phyloP scores from a whole-genome alignment of 2,888 invertebrate genomes.

The Tethea ocularis region DNA sequence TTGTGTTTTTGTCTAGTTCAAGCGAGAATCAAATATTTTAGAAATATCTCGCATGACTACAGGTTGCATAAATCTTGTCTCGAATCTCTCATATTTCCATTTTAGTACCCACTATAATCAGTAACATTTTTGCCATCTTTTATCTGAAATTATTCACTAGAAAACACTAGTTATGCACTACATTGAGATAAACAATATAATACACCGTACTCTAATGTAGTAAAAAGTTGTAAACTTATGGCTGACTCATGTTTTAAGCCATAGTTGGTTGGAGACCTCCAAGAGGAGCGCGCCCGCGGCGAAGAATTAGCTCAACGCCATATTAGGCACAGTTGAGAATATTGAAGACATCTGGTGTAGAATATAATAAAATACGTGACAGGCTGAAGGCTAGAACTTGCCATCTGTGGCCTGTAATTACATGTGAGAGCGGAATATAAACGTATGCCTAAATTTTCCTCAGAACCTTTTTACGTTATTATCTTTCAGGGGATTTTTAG shows the following conservation, averaged over 20 bases:
- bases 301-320: conserved; percentile 21
- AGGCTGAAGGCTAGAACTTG: neutral
- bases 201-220: neutral
- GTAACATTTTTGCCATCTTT: neutral
- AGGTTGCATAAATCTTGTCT: neutral
- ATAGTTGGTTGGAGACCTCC: conserved; percentile 25
- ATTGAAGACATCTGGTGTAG: conserved; percentile 4
- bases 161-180: neutral
- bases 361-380: conserved; percentile 4
- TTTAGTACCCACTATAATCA: neutral
- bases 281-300: conserved; percentile 15
- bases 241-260: conserved; percentile 3
- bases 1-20: no score
- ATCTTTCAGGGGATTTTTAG: neutral
- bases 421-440: neutral
- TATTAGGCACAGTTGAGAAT: conserved; percentile 18
- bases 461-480: neutral
- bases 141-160: neutral
- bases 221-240: neutral
- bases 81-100: neutral
- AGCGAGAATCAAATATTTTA: neutral
- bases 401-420: neutral
- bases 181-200: neutral
- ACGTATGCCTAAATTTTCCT: neutral
- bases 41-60: neutral